Evolutionary conservation across 2,113 vertebrate species (phyloP), one percentile per base, ranked within the genome.

Genomic region (Haemorhous mexicanus): DNA sequence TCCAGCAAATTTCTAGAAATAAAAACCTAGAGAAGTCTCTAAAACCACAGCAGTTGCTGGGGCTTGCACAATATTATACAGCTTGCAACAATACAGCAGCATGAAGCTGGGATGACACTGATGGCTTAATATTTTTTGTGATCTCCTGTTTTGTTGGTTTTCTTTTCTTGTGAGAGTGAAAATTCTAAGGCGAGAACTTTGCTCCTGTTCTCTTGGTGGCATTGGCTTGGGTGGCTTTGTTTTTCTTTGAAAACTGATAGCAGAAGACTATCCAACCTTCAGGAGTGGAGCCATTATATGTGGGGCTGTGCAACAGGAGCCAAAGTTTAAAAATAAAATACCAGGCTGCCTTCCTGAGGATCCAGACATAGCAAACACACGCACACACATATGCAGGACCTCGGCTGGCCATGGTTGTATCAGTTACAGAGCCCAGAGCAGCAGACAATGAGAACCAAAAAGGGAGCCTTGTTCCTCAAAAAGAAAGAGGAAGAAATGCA

Each of bases 301-400:
- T 95, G 88, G 93, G 20, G 84, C 96, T 86, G 86, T 89, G 94
- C 93, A 96, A 96, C 73, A 86, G 93, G 95, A 97, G 97, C 90
- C 92, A 72, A 37, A 91, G 94, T 97, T 97, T 98, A 98, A 98
- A 98, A 98, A 97, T 97, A 97, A 97, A 97, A 95, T 96, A 91
- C 87, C 55, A 67, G 96, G 80, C 92, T 97, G 93, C 95, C 61
- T 91, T 97, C 95, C 96, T 94, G 85, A 95, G 88, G 96, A 97
- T 96, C 95, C 96, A 98, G 95, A 97, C 95, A 95, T 96, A 97
- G 97, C 67, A 76, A 53, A 78, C 82, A 64, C 49, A 74, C 3
- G 3, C 33, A 56, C 53, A 69, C 17, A 15, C 27, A 74, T 16
- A 62, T 10, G 19, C 35, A 95, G 17, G 89, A 69, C 70, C 83